Evolutionary conservation across 1,140 invertebrate genomes (phyloP).

Genomic region (Phthorimaea operculella): DNA sequence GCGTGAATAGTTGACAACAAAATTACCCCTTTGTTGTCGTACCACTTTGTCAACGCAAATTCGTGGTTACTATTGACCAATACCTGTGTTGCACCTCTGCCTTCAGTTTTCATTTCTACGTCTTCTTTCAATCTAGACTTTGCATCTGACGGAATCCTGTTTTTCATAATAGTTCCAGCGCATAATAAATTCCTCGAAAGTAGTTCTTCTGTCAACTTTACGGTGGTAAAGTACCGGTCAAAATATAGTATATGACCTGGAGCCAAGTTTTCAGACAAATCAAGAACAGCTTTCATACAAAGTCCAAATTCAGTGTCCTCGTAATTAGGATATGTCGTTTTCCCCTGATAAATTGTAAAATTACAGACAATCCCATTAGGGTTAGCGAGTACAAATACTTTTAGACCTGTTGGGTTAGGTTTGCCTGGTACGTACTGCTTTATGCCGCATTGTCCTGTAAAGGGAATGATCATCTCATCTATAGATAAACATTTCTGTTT

Average conservation of each 20-base stretch:
- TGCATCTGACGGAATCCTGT: not conserved
- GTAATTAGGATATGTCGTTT: slow-evolving; percentile 1
- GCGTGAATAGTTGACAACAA: not conserved
- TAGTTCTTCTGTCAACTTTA: slow-evolving; percentile 2
- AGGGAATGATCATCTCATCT: slow-evolving; percentile 6
- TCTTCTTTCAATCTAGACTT: not conserved
- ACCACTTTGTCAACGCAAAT: not conserved
- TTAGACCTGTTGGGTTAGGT: slow-evolving; percentile 2
- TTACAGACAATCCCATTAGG: slow-evolving; percentile 3
- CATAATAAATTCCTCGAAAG: not conserved
- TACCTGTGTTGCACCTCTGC: not conserved
- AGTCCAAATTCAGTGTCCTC: not conserved
- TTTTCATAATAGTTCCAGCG: slow-evolving; percentile 3
- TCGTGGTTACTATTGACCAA: not conserved
- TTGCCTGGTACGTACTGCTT: slow-evolving; percentile 2
- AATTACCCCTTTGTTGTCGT: slow-evolving; percentile 3
- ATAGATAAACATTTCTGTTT: slow-evolving; percentile 2
- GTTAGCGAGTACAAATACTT: slow-evolving; percentile 6
- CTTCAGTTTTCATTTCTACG: not conserved
- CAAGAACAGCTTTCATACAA: not conserved
- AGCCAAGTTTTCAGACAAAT: not conserved
- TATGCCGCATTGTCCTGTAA: not conserved
- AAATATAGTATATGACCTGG: slow-evolving; percentile 7
- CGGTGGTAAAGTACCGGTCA: slow-evolving; percentile 2
- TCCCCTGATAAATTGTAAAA: slow-evolving; percentile 3